phyloP scores from a whole-genome alignment of 1,140 invertebrate genomes.

The Heliconius melpomene region DNA sequence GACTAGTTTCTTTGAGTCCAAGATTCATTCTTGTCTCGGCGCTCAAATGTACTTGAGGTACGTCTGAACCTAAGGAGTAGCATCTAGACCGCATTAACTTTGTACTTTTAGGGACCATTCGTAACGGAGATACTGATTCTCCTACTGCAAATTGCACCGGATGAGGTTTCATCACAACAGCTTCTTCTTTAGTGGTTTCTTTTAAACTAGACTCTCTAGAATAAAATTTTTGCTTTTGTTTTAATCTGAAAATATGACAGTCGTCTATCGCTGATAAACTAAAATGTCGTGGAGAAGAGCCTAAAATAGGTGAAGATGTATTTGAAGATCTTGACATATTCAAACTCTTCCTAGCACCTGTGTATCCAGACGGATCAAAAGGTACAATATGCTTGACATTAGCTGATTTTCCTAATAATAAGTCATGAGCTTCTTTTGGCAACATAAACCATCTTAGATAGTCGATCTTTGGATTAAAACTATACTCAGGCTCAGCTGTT shows the following conservation, averaged over 20 bases:
- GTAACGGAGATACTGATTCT: conserved; percentile 82
- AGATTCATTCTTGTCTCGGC: conserved; percentile 84
- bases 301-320: conserved; percentile 73
- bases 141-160: conserved; percentile 86
- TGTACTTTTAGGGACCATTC: conserved; percentile 61
- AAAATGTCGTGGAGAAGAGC: conserved; percentile 82
- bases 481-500: conserved; percentile 86
- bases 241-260: conserved; percentile 76
- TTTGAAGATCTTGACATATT: conserved; percentile 66
- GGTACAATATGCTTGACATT: conserved; percentile 89
- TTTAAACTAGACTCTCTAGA: conserved; percentile 76
- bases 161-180: conserved; percentile 57
- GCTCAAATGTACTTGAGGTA: conserved; percentile 81
- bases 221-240: conserved; percentile 73
- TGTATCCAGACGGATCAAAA: conserved; percentile 84
- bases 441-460: conserved; percentile 93
- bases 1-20: conserved; percentile 80
- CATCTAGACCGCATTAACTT: conserved; percentile 79
- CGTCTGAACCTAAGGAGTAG: conserved; percentile 83
- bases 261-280: conserved; percentile 84
- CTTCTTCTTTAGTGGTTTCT: conserved; percentile 67
- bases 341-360: conserved; percentile 71
- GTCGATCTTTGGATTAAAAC: conserved; percentile 85
- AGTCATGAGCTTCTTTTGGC: conserved; percentile 88
- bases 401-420: conserved; percentile 86